Percentiles rank a stretch among this genome's conserved stretches.
Conservation (phyloP, 2,888 invertebrate genomes). For the Callosobruchus maculatus region DNA sequence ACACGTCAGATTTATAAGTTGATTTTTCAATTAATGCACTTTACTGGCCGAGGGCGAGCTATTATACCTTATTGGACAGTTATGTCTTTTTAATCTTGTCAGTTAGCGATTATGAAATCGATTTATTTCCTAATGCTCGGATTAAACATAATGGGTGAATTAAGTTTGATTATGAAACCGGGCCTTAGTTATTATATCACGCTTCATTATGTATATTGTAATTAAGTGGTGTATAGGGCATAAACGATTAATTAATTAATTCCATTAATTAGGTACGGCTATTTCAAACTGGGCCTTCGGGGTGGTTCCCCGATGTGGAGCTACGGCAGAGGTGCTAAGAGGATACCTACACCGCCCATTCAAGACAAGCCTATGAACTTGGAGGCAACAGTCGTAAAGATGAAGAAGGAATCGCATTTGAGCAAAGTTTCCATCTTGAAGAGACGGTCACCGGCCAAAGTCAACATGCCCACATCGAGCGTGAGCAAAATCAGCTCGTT, state of each 20-base stretch:
- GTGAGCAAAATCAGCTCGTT: conserved; percentile 50
- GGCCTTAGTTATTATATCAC: no score
- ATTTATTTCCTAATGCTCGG: no score
- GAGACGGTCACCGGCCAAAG: conserved; percentile 48
- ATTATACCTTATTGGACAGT: no score
- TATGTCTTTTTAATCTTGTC: no score
- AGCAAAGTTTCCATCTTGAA: conserved; percentile 60
- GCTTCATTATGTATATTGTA: no score
- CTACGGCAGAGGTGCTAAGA: conserved; percentile 47
- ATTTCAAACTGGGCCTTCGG: conserved; percentile 59
- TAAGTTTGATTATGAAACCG: no score
- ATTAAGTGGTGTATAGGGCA: no score
- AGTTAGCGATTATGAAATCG: no score
- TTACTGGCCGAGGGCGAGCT: no score
- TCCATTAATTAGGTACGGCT: conserved; percentile 49
- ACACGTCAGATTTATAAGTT: no score
- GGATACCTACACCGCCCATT: conserved; percentile 39
- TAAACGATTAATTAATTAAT: not conserved
- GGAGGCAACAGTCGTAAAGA: conserved; percentile 31
- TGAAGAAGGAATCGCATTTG: conserved; percentile 50
- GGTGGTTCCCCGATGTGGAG: conserved; percentile 69
- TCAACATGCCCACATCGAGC: conserved; percentile 44
- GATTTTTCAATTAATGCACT: no score
- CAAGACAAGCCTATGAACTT: conserved; percentile 14
- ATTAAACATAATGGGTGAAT: no score